Percentiles rank a stretch among this genome's conserved stretches.
These are phyloP conservation scores for Aphelenchoides bicaudatus DNA, from an alignment of 2,888 invertebrate genomes.

Conservation along the genomic window DNA sequence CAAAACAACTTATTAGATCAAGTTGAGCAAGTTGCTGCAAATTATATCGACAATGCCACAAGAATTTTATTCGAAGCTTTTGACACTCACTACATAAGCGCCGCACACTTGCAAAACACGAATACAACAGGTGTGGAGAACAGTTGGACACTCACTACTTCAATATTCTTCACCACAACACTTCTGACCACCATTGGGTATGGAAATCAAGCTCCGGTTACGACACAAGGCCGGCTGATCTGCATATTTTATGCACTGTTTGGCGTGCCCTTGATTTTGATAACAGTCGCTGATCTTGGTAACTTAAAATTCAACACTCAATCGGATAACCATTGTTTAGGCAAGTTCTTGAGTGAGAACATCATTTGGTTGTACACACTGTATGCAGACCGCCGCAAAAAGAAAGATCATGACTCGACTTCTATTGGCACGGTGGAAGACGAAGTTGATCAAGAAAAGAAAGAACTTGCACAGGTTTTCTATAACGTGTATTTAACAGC, in stretches of 20 bases:
- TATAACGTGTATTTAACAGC: background rate
- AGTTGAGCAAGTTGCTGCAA: constrained; percentile 38
- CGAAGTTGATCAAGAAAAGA: constrained; percentile 25
- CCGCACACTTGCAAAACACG: constrained; percentile 42
- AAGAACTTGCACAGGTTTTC: constrained; percentile 23
- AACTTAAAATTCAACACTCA: no score
- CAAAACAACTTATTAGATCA: constrained; percentile 24
- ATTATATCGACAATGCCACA: constrained; percentile 57
- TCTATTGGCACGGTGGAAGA: constrained; percentile 28
- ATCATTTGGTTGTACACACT: constrained; percentile 54
- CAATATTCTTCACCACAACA: constrained; percentile 60
- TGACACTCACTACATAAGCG: constrained; percentile 58
- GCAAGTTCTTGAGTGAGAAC: constrained; percentile 55
- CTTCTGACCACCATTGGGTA: constrained; percentile 60
- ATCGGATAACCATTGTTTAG: no score
- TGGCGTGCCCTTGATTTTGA: constrained; percentile 60
- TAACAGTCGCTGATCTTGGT: constrained; percentile 58
- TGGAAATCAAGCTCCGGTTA: constrained; percentile 59
- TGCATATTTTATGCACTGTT: constrained; percentile 59
- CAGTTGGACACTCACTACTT: constrained; percentile 57
- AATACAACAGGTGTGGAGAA: constrained; percentile 30
- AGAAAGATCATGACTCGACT: constrained; percentile 28
- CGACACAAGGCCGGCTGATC: constrained; percentile 58
- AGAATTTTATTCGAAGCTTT: constrained; percentile 59
- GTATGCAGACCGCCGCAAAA: constrained; percentile 27